Evolutionary conservation across 2,113 vertebrate genomes (phyloP).

Genomic region (Rhinolophus ferrumequinum): DNA sequence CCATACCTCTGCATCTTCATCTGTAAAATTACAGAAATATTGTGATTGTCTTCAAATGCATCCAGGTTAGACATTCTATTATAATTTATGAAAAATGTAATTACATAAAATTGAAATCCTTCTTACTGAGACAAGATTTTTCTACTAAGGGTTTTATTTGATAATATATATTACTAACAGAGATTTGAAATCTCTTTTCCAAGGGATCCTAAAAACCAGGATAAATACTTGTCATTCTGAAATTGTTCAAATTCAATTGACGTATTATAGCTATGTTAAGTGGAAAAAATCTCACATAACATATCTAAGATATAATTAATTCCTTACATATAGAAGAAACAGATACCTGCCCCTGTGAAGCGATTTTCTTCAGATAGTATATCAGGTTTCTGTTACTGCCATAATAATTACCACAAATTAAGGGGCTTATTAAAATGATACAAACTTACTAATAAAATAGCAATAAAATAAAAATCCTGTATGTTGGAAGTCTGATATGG

Average conservation of each 20-base stretch:
- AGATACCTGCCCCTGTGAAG: not conserved
- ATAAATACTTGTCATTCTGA: not conserved
- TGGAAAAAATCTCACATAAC: not conserved
- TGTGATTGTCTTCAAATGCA: not conserved
- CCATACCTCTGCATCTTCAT: not conserved
- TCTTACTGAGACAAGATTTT: not conserved
- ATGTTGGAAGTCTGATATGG: fast-evolving
- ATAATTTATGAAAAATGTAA: conserved; percentile 4
- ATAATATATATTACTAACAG: not conserved
- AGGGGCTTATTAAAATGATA: not conserved
- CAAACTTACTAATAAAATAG: not conserved
- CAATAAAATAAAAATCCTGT: no score
- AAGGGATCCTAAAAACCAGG: not conserved
- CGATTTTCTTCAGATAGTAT: not conserved
- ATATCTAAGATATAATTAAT: not conserved
- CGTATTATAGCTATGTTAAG: not conserved
- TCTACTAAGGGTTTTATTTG: not conserved
- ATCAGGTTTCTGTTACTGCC: not conserved
- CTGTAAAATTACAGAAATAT: not conserved
- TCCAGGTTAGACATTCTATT: not conserved
- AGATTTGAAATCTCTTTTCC: not conserved
- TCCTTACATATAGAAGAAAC: not conserved
- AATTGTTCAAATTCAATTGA: not conserved
- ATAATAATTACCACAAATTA: not conserved
- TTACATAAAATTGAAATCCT: not conserved